These are phyloP conservation scores for Oscheius sp. DNA, from an alignment of 2,888 invertebrate species.

Conservation along the genomic window DNA sequence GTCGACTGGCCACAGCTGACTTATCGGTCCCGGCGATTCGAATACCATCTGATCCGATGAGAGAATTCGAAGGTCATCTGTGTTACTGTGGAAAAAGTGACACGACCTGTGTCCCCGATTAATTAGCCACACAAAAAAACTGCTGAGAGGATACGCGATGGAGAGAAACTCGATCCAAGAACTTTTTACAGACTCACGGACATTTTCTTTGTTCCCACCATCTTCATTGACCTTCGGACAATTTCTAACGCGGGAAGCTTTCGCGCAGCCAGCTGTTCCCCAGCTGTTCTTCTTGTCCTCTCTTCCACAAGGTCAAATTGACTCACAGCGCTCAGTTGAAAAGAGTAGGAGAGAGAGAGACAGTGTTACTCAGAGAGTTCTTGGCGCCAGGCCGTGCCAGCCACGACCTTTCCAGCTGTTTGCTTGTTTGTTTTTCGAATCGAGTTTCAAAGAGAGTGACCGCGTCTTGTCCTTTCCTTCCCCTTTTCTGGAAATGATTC, in stretches of 20 bases:
- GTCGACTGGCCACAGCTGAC: background rate
- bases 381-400: conserved; percentile 23
- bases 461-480: background rate
- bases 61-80: conserved; percentile 21
- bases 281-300: conserved; percentile 7
- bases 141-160: no score
- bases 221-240: background rate
- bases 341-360: no score
- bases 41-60: conserved; percentile 20
- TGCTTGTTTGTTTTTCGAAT: conserved; percentile 26
- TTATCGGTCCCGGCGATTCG: conserved; percentile 8
- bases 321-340: conserved; percentile 10
- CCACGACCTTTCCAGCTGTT: conserved; percentile 18
- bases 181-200: conserved; percentile 3
- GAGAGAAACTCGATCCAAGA: background rate
- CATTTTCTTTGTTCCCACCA: background rate
- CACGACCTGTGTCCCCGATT: background rate
- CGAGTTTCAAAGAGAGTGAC: conserved; percentile 32
- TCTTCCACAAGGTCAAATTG: conserved; percentile 26
- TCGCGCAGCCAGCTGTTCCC: conserved; percentile 30
- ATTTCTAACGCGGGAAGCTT: background rate
- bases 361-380: conserved; percentile 1
- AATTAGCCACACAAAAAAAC: no score
- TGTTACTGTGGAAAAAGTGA: background rate
- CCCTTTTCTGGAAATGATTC: background rate